phyloP scores from a whole-genome alignment of 2,888 invertebrate genomes.

The Unio delphinus region DNA sequence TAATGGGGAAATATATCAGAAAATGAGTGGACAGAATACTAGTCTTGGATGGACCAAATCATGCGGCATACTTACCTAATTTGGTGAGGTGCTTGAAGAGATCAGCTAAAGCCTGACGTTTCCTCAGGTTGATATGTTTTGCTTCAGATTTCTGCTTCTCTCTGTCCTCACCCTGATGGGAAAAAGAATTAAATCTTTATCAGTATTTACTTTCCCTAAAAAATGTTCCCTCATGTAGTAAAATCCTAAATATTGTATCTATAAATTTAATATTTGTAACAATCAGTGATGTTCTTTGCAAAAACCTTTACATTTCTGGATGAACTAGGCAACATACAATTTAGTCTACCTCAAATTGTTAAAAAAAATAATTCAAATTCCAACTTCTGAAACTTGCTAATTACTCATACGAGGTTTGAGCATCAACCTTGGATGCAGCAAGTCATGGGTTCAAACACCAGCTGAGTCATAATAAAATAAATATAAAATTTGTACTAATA shows the following conservation, averaged over 20 bases:
- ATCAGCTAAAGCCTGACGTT: slow-evolving; percentile 87
- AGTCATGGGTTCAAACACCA: too few species aligned
- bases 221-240: not conserved
- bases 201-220: not conserved
- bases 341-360: too few species aligned
- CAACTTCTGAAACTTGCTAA: too few species aligned
- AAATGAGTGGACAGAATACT: not conserved
- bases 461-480: too few species aligned
- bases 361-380: too few species aligned
- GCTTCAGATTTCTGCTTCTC: slow-evolving; percentile 78
- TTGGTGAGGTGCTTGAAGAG: slow-evolving; percentile 85
- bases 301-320: too few species aligned
- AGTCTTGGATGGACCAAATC: not conserved
- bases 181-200: not conserved
- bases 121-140: slow-evolving; percentile 83
- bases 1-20: slow-evolving; percentile 1
- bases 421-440: too few species aligned
- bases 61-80: slow-evolving; percentile 55
- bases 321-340: too few species aligned
- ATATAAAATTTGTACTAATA: too few species aligned
- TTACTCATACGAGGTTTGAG: too few species aligned
- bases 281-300: not conserved
- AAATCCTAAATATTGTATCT: not conserved
- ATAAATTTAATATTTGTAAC: not conserved
- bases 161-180: slow-evolving; percentile 58